Evolutionary conservation across 1,140 invertebrate species (phyloP).

Genomic region (Archegozetes longisetosus): DNA sequence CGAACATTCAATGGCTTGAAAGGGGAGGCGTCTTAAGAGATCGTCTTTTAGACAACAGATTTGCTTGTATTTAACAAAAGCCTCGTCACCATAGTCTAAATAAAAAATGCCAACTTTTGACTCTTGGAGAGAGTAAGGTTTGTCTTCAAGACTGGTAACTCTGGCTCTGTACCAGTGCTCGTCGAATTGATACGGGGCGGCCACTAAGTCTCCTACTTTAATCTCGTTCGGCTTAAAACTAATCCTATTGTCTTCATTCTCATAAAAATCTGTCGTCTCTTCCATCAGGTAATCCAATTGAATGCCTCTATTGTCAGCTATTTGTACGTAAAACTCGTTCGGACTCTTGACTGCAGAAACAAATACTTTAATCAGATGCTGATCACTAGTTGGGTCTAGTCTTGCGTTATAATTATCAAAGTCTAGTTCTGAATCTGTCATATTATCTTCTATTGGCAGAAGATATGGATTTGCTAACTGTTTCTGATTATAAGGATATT

Average conservation of each 20-base stretch:
- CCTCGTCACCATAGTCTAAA: constrained; percentile 62
- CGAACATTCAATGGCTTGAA: constrained; percentile 62
- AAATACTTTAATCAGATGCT: constrained; percentile 53
- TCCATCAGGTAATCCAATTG: constrained; percentile 53
- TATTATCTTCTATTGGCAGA: not conserved
- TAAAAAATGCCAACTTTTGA: constrained; percentile 49
- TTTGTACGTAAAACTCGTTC: constrained; percentile 64
- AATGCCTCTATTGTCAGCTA: constrained; percentile 46
- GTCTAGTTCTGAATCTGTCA: not conserved
- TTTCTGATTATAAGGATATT: not conserved
- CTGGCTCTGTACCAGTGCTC: constrained; percentile 52
- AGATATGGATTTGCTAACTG: not conserved
- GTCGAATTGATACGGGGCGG: constrained; percentile 54
- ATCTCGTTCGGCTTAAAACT: constrained; percentile 39
- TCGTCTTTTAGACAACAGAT: constrained; percentile 51
- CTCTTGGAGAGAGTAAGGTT: constrained; percentile 34
- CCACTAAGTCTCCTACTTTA: constrained; percentile 52
- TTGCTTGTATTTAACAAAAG: constrained; percentile 39
- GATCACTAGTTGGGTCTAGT: constrained; percentile 23
- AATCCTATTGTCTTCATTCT: constrained; percentile 39
- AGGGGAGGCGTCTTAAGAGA: constrained; percentile 45
- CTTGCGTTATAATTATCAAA: constrained; percentile 14
- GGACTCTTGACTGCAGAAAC: constrained; percentile 62
- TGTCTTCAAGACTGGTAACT: constrained; percentile 35
- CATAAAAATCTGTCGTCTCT: constrained; percentile 61